Percentiles rank a stretch among this genome's conserved stretches.
Conservation (phyloP, 1,140 invertebrate genomes). For the Bemisia tabaci region DNA sequence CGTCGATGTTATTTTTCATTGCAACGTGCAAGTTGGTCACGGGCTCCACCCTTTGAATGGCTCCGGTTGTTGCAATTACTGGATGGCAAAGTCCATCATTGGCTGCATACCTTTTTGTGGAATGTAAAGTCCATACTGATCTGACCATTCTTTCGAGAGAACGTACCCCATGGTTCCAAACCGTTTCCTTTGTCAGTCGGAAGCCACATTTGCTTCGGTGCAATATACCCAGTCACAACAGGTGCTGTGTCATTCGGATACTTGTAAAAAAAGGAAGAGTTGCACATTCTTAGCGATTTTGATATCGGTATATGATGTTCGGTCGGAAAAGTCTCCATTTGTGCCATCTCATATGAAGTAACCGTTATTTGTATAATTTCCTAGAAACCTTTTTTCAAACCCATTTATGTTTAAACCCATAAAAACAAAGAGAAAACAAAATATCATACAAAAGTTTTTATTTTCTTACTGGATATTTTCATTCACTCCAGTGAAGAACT, state of each 20-base stretch:
- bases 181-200: slow-evolving; percentile 93
- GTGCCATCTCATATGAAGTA: too few species aligned
- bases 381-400: too few species aligned
- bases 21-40: slow-evolving; percentile 91
- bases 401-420: too few species aligned
- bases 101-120: slow-evolving; percentile 97
- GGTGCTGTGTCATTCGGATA: slow-evolving; percentile 58
- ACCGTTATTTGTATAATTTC: too few species aligned
- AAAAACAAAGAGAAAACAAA: too few species aligned
- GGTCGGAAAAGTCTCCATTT: too few species aligned
- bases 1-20: slow-evolving; percentile 97
- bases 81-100: slow-evolving; percentile 93
- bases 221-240: slow-evolving; percentile 48
- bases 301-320: too few species aligned
- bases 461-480: too few species aligned
- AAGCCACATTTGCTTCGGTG: slow-evolving; percentile 83
- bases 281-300: too few species aligned
- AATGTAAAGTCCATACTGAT: slow-evolving; percentile 94
- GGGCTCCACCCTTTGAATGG: slow-evolving; percentile 93
- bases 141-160: slow-evolving; percentile 69
- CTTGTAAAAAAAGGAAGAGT: too few species aligned
- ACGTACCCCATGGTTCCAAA: slow-evolving; percentile 91
- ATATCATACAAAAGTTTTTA: too few species aligned
- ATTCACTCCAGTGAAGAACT: too few species aligned
- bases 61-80: slow-evolving; percentile 82